Evolutionary conservation across 2,888 invertebrate genomes (phyloP), one percentile per base, ranked within the genome.

Genomic region (Venusia cambrica): DNA sequence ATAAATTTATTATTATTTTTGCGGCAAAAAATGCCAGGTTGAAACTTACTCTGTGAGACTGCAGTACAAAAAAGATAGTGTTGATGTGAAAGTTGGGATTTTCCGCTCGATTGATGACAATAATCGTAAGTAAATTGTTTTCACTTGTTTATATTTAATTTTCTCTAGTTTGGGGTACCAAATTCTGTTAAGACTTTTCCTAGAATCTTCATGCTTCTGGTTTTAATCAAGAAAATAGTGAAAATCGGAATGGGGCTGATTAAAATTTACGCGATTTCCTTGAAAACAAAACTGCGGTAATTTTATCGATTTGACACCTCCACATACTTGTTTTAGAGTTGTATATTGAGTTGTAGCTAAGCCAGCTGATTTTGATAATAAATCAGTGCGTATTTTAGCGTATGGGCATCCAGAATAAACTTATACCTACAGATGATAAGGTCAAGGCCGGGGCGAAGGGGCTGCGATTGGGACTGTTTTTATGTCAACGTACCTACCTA

Each of bases 261-360:
- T 30, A 27, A 19, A 39, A 20, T 18, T 29, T 38, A 38, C 34
- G 22, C 19, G 14, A 56, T 66, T 75, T 67, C 69, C 68, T 67
- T 70, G 65, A 74, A 73, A 74, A 74, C 73, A 76, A 73, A 85
- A 87, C 85, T 88, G 88, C 88, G 88, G 88, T 85, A 87, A 79
- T 80, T 85, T 87, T 88, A 88, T 88, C 77, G 88, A 88, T 88
- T 87, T 62, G 71, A 73, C 73, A 73, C 69, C 63, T 69, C 71
- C 53, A 69, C 67, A n/a, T n/a, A n/a, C n/a, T n/a, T n/a, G n/a
- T n/a, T 64, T 62, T 55, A 62, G 72, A 75, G 64, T 65, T 61
- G n/a, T n/a, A n/a, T n/a, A 54, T 68, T 70, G 61, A 66, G n/a
- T 54, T 59, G 73, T 78, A 68, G 64, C 69, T 69, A 73, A 65